Evolutionary conservation across 2,888 invertebrate genomes (phyloP), one percentile per base, ranked within the genome.

Genomic region (Epiblema foenella): DNA sequence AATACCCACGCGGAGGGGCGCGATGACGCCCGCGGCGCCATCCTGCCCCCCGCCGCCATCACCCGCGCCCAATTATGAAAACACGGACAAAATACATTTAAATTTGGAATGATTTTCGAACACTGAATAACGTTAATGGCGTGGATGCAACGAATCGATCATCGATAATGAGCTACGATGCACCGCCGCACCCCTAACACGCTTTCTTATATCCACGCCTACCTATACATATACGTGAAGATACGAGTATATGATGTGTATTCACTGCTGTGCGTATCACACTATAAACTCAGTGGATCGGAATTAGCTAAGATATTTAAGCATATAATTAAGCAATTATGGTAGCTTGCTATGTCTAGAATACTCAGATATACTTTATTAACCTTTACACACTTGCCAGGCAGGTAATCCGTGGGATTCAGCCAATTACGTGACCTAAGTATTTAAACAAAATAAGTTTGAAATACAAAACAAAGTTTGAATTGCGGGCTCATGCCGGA

Each of bases 41-140:
- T 88, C 86, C 82, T 74, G 74, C 79, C 73, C 77, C 78, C 59
- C 72, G 74, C 79, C 81, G 76, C 75, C 75, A 76, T 81, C 81
- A 76, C 89, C 85, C 87, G 84, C 89, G 86, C 90, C 92, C 92
- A 93, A 93, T 93, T 93, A 93, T 92, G 92, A 93, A 93, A 93
- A 93, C 93, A 91, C 90, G 88, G 90, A 91, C 92, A 91, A 93
- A 93, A 93, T 93, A 91, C 90, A 82, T 83, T 83, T 83, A 90
- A 89, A 89, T 91, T 90, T 88, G 81, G 84, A 85, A 83, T 82
- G 85, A 79, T 80, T 79, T 79, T 75, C 82, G 83, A 84, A 84
- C 85, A 83, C 84, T 83, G 85, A 88, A 86, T 83, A 83, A 81
- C 83, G 78, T 80, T 84, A 80, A 70, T 73, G 60, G 81, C 77